These are phyloP conservation scores for Temnopleurus reevesii DNA, from an alignment of 53 echinoderm and acorn worm species.

Conservation along the genomic window DNA sequence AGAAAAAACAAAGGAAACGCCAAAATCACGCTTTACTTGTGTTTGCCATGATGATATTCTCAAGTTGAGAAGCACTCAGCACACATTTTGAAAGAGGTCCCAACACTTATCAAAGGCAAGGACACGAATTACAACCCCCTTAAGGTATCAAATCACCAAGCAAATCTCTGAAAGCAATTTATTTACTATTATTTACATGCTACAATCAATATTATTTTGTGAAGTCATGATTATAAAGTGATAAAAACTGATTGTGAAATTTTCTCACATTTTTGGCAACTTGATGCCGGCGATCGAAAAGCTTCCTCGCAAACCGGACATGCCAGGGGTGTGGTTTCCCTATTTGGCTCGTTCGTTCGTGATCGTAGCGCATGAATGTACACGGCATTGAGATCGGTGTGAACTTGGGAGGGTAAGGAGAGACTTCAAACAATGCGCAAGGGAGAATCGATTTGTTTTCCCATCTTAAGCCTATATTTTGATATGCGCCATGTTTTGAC, in stretches of 20 bases:
- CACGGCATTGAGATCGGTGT: background rate
- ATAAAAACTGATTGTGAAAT: background rate
- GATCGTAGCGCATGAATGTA: background rate
- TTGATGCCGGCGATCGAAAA: background rate
- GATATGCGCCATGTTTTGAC: background rate
- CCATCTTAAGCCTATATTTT: background rate
- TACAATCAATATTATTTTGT: background rate
- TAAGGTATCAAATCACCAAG: background rate
- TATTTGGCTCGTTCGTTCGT: background rate
- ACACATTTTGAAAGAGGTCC: background rate
- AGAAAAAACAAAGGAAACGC: no score
- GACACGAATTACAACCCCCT: background rate
- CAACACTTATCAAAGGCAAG: background rate
- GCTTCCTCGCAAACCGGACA: background rate
- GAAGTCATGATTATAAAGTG: background rate
- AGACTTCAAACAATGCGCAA: background rate
- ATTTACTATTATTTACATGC: background rate
- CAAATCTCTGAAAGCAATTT: constrained; percentile 6
- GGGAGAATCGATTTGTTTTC: background rate
- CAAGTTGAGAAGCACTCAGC: background rate
- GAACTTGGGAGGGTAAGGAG: constrained; percentile 5
- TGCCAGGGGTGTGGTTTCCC: background rate
- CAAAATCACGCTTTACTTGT: background rate
- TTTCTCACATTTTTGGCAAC: background rate
- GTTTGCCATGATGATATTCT: background rate